Conservation (phyloP, 2,888 invertebrate species). For the Drosophila fulvimacula region DNA sequence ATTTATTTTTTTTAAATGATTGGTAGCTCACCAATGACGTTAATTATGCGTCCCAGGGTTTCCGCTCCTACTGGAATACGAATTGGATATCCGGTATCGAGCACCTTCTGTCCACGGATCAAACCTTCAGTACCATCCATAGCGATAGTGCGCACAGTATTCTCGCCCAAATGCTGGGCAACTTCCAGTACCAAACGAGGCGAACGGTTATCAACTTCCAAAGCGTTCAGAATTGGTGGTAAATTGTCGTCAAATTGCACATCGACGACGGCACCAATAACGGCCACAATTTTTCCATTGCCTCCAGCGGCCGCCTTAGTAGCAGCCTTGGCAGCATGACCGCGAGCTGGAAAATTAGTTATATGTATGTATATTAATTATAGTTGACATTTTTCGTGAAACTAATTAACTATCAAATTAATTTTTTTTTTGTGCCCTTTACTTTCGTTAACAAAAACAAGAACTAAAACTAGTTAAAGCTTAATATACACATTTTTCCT, state of each 20-base stretch:
- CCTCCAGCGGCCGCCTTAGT: conserved; percentile 70
- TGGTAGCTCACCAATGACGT: conserved; percentile 90
- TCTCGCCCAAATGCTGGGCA: conserved; percentile 96
- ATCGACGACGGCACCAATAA: conserved; percentile 99
- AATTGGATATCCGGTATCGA: conserved; percentile 94
- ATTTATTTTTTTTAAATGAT: too few species aligned
- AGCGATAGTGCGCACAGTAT: conserved; percentile 95
- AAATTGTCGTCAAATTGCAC: conserved; percentile 96
- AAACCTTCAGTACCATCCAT: conserved; percentile 98
- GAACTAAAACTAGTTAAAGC: neutral
- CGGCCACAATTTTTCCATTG: conserved; percentile 89
- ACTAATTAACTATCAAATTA: neutral
- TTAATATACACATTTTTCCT: neutral
- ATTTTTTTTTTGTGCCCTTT: neutral
- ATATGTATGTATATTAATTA: too few species aligned
- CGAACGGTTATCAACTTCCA: conserved; percentile 94
- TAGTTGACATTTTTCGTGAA: neutral
- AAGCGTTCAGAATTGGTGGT: conserved; percentile 96
- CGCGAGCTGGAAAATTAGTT: conserved; percentile 61
- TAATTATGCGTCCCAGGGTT: conserved; percentile 96
- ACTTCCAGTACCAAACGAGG: conserved; percentile 91
- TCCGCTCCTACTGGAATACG: conserved; percentile 96
- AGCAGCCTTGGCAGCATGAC: conserved; percentile 80
- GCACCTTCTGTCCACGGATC: conserved; percentile 92
- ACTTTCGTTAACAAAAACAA: neutral